Evolutionary conservation across 1,140 invertebrate species (phyloP).

Genomic region (Caenorhabditis briggsae): DNA sequence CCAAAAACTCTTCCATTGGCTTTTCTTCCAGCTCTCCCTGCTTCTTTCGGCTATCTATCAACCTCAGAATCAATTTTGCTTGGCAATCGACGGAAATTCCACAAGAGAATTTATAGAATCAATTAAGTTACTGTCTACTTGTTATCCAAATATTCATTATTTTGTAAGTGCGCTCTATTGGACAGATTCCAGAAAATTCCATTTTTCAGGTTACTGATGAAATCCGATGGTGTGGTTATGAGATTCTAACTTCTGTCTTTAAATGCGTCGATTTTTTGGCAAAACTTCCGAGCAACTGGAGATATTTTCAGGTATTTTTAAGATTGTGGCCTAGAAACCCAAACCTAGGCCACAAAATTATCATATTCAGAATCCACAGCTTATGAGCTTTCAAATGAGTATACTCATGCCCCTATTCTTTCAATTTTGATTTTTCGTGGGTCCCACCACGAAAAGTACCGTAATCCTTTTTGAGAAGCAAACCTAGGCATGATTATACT

Average conservation of each 20-base stretch:
- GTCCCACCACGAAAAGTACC: too few species aligned
- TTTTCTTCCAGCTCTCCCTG: constrained; percentile 5
- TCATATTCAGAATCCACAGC: too few species aligned
- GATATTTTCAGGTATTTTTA: not conserved
- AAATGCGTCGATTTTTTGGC: constrained; percentile 11
- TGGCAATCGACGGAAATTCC: constrained; percentile 9
- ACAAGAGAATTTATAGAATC: not conserved
- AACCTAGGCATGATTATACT: too few species aligned
- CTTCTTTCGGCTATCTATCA: constrained; percentile 8
- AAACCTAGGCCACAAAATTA: too few species aligned
- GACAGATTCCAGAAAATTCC: not conserved
- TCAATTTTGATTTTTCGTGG: too few species aligned
- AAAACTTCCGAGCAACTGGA: constrained; percentile 1
- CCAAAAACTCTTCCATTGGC: not conserved
- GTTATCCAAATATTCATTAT: constrained; percentile 30
- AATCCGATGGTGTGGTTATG: constrained; percentile 5
- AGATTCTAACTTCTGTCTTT: constrained; percentile 15
- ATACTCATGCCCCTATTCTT: too few species aligned
- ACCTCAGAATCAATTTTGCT: constrained; percentile 23
- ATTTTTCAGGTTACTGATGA: constrained; percentile 7
- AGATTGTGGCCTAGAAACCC: too few species aligned
- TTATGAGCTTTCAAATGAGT: too few species aligned
- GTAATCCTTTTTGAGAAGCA: too few species aligned
- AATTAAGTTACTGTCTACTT: not conserved
- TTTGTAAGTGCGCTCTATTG: constrained; percentile 2